phyloP scores from a whole-genome alignment of 2,888 invertebrate species.

The Tuta absoluta region DNA sequence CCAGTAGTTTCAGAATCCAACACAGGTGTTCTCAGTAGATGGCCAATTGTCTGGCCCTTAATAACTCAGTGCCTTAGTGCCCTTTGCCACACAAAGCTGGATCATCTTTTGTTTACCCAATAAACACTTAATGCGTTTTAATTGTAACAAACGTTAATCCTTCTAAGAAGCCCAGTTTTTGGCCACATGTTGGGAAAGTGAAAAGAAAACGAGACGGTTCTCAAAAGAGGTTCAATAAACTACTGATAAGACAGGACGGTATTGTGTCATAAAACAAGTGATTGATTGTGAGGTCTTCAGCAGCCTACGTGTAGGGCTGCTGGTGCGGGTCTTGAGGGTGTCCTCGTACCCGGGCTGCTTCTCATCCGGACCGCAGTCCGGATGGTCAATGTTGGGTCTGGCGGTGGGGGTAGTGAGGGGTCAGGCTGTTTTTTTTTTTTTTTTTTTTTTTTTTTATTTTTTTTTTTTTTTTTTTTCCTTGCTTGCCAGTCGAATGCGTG shows the following conservation, averaged over 20 bases:
- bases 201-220: slow-evolving; percentile 22
- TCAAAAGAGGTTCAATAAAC: not conserved
- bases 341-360: no score
- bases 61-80: not conserved
- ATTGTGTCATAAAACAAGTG: no score
- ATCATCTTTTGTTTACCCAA: slow-evolving; percentile 60
- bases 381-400: no score
- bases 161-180: slow-evolving; percentile 42
- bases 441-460: no score
- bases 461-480: no score
- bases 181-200: slow-evolving; percentile 27
- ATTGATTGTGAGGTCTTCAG: no score
- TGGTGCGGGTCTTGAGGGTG: no score
- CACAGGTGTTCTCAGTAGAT: slow-evolving; percentile 23
- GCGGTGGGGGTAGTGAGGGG: no score
- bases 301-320: no score
- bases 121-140: slow-evolving; percentile 36
- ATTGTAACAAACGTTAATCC: slow-evolving; percentile 40
- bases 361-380: no score
- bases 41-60: slow-evolving; percentile 7
- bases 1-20: not conserved
- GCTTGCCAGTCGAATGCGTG: no score
- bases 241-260: slow-evolving; percentile 6
- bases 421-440: no score
- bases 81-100: slow-evolving; percentile 34